Conservation (phyloP, 2,888 invertebrate genomes). For the Polyommatus icarus region DNA sequence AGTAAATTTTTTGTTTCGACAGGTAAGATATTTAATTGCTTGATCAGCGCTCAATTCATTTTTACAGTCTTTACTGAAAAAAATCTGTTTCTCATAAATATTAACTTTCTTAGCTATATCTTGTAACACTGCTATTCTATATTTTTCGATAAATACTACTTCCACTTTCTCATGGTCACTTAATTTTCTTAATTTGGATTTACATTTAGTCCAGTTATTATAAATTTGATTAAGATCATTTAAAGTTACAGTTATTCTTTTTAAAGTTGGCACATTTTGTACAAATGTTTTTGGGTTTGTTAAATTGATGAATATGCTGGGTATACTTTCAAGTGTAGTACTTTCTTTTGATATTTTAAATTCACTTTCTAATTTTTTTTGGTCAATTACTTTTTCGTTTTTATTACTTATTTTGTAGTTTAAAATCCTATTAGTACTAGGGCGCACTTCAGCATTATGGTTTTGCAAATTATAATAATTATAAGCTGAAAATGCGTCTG, state of each 20-base stretch:
- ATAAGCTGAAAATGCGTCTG: not conserved
- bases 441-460: not conserved
- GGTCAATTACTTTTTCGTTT: not conserved
- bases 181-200: not conserved
- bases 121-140: slow-evolving; percentile 24
- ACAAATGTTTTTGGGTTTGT: not conserved
- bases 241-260: not conserved
- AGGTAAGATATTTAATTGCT: slow-evolving; percentile 18
- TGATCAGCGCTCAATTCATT: slow-evolving; percentile 17
- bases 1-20: slow-evolving; percentile 10
- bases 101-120: slow-evolving; percentile 11
- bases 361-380: not conserved
- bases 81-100: not conserved
- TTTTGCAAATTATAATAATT: not conserved
- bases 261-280: not conserved
- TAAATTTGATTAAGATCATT: not conserved
- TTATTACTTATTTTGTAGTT: not conserved
- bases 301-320: not conserved
- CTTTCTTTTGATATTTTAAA: slow-evolving; percentile 6
- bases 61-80: not conserved
- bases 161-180: not conserved
- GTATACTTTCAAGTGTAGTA: not conserved
- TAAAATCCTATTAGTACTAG: not conserved
- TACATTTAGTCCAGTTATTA: slow-evolving; percentile 6
- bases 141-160: slow-evolving; percentile 14